Conservation (phyloP, 1,140 invertebrate genomes). For the Branchinecta lindahli region DNA sequence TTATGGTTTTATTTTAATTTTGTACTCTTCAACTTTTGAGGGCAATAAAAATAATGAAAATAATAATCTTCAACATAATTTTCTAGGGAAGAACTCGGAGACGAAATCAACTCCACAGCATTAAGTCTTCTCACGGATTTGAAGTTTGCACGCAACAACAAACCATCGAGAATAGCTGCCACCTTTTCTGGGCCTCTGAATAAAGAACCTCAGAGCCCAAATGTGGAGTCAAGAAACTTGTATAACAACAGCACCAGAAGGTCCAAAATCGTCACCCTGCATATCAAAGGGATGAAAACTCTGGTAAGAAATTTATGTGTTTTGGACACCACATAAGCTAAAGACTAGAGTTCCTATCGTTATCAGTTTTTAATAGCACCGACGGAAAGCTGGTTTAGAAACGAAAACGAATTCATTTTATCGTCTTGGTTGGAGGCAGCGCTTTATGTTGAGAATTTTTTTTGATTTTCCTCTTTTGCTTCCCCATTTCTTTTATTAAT, state of each 20-base stretch:
- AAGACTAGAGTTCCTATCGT: no score
- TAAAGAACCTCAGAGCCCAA: not conserved
- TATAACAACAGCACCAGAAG: not conserved
- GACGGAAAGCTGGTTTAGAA: no score
- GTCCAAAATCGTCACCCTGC: not conserved
- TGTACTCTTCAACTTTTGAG: no score
- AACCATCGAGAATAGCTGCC: not conserved
- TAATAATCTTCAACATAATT: not conserved
- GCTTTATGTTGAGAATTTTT: no score
- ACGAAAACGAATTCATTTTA: no score
- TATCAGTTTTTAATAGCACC: no score
- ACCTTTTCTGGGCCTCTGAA: not conserved
- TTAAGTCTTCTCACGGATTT: not conserved
- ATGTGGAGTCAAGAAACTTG: not conserved
- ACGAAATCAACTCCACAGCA: not conserved
- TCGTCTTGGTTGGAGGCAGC: no score
- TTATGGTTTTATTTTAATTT: no score
- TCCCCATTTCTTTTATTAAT: no score
- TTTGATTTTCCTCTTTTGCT: no score
- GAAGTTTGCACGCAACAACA: not conserved
- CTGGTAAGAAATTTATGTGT: not conserved
- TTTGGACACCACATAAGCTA: no score
- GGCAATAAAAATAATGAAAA: no score
- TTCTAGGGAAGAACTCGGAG: slow-evolving; percentile 3
- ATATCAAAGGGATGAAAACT: not conserved